Evolutionary conservation across 1,140 invertebrate species (phyloP).

Genomic region (Lithobius niger): DNA sequence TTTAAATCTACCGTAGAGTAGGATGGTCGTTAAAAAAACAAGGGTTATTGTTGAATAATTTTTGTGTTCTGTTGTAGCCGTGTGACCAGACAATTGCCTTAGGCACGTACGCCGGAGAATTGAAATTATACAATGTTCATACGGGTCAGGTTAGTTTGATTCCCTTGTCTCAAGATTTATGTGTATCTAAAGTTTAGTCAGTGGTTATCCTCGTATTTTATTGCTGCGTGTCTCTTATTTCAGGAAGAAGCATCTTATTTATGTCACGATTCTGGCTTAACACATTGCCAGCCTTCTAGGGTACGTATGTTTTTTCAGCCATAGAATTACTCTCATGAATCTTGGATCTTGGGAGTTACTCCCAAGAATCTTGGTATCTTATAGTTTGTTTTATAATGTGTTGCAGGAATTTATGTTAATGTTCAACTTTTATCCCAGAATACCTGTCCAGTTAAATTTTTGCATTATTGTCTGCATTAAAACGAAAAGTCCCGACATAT

Average conservation of each 20-base stretch:
- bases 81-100: constrained; percentile 66
- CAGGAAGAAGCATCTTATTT: constrained; percentile 58
- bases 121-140: constrained; percentile 70
- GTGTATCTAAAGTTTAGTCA: too few relatives aligned
- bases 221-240: constrained; percentile 15
- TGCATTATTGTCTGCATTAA: too few relatives aligned
- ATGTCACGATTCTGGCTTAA: constrained; percentile 71
- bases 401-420: too few relatives aligned
- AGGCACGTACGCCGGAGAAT: constrained; percentile 74
- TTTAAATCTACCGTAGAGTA: too few relatives aligned
- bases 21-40: too few relatives aligned
- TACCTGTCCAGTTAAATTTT: too few relatives aligned
- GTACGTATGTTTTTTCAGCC: constrained; percentile 18
- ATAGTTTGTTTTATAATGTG: too few relatives aligned
- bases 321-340: not conserved
- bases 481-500: too few relatives aligned
- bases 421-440: too few relatives aligned
- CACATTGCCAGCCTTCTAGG: constrained; percentile 51
- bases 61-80: constrained; percentile 35
- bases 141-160: constrained; percentile 49
- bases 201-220: not conserved
- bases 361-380: too few relatives aligned
- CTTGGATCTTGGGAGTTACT: not conserved
- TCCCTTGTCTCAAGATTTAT: too few relatives aligned
- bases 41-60: too few relatives aligned